These are phyloP conservation scores for Bhutanitis thaidina DNA, from an alignment of 2,888 invertebrate genomes.

Conservation along the genomic window DNA sequence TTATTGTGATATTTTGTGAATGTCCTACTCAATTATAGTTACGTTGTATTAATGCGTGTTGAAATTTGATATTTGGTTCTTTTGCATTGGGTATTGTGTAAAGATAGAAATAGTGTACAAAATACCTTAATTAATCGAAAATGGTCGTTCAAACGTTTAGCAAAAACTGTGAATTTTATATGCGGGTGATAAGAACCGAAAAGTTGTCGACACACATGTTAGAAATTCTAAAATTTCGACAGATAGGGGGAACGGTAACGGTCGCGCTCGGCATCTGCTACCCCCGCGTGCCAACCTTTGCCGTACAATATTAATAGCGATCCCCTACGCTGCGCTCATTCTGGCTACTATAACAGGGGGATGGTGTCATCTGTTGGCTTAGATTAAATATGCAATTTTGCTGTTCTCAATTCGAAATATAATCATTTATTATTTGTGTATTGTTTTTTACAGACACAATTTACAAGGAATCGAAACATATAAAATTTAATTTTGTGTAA, in stretches of 20 bases:
- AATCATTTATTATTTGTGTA: background rate
- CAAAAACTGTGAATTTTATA: conserved; percentile 21
- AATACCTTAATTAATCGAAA: background rate
- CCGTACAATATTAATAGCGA: conserved; percentile 39
- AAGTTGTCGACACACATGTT: conserved; percentile 74
- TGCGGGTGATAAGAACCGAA: conserved; percentile 60
- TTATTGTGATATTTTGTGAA: too few species aligned
- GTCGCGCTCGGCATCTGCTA: conserved; percentile 64
- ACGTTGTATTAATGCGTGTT: too few species aligned
- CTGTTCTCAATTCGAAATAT: background rate
- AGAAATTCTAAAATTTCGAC: conserved; percentile 60
- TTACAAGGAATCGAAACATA: too few species aligned
- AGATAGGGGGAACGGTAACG: conserved; percentile 71
- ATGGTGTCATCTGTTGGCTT: background rate
- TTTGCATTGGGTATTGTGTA: too few species aligned
- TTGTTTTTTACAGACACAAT: background rate
- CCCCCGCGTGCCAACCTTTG: conserved; percentile 38
- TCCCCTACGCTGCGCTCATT: conserved; percentile 28
- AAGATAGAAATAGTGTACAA: too few species aligned
- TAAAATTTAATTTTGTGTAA: too few species aligned
- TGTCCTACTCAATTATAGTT: too few species aligned
- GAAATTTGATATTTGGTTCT: too few species aligned
- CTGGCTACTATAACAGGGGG: conserved; percentile 18
- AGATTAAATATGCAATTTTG: background rate
- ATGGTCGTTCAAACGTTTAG: background rate